phyloP scores from a whole-genome alignment of 1,140 invertebrate species.

The Magallana gigas region DNA sequence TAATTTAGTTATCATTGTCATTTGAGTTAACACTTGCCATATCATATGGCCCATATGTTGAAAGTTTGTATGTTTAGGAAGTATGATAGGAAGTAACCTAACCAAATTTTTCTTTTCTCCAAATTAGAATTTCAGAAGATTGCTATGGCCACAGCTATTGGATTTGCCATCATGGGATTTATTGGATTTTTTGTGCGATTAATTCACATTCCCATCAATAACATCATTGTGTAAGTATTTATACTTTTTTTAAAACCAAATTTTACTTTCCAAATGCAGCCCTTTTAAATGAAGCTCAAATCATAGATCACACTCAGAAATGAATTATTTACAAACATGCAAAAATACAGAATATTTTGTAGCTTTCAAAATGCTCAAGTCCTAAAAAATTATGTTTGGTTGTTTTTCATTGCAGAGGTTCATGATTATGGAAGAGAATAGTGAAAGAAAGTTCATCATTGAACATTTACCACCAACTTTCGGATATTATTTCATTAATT shows the following conservation, averaged over 20 bases:
- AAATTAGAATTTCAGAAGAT: slow-evolving; percentile 99
- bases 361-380: neutral
- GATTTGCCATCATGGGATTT: slow-evolving; percentile 99
- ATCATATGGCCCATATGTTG: no score
- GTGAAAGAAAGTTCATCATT: neutral
- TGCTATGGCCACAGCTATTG: slow-evolving; percentile 99
- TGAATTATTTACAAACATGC: no score
- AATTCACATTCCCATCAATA: slow-evolving; percentile 99
- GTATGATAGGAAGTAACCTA: no score
- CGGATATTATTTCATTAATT: neutral
- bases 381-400: no score
- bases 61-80: no score
- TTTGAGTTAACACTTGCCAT: no score
- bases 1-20: no score
- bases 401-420: neutral
- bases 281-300: no score
- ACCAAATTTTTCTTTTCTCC: slow-evolving; percentile 59
- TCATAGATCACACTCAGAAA: no score
- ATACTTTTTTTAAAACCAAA: neutral
- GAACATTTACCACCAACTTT: slow-evolving; percentile 13
- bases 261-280: no score
- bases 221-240: slow-evolving; percentile 93
- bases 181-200: slow-evolving; percentile 99
- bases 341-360: neutral
- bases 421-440: neutral